These are phyloP conservation scores for Eulemur mongoz DNA, from an alignment of 2,797 vertebrate species.

Conservation along the genomic window DNA sequence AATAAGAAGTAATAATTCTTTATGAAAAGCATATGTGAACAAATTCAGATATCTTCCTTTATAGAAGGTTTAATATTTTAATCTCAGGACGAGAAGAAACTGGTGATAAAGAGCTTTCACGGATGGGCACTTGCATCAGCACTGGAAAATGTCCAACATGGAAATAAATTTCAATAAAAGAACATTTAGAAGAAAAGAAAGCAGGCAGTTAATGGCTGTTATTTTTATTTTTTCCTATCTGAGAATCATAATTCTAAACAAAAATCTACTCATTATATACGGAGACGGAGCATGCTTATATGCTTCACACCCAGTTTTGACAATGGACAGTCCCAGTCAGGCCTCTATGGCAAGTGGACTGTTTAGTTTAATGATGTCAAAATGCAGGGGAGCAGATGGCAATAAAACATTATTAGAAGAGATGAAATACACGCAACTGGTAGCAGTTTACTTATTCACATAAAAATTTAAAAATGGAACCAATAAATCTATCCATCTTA, in stretches of 20 bases:
- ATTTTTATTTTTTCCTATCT: not conserved
- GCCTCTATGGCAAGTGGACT: constrained; percentile 4
- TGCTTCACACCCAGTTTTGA: constrained; percentile 19
- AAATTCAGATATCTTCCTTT: not conserved
- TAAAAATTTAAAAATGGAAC: constrained; percentile 71
- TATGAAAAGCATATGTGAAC: constrained; percentile 4
- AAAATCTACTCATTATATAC: not conserved
- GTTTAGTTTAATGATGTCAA: constrained; percentile 60
- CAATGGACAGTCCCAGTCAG: constrained; percentile 20
- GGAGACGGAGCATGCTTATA: not conserved
- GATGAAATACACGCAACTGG: constrained; percentile 71
- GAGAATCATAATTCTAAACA: constrained; percentile 12
- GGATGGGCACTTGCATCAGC: not conserved
- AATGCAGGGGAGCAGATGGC: constrained; percentile 71
- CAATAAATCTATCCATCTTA: constrained; percentile 74
- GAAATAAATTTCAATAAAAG: constrained; percentile 34
- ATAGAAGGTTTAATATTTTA: not conserved
- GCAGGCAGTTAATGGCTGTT: not conserved
- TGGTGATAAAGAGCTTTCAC: not conserved
- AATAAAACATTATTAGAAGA: constrained; percentile 71
- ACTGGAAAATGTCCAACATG: constrained; percentile 8
- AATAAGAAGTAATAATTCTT: constrained; percentile 1
- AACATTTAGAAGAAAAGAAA: constrained; percentile 20
- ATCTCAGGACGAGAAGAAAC: constrained; percentile 11
- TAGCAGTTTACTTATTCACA: constrained; percentile 76